Conservation (phyloP, 2,113 vertebrate species). For the Oxygymnocypris stewartii region DNA sequence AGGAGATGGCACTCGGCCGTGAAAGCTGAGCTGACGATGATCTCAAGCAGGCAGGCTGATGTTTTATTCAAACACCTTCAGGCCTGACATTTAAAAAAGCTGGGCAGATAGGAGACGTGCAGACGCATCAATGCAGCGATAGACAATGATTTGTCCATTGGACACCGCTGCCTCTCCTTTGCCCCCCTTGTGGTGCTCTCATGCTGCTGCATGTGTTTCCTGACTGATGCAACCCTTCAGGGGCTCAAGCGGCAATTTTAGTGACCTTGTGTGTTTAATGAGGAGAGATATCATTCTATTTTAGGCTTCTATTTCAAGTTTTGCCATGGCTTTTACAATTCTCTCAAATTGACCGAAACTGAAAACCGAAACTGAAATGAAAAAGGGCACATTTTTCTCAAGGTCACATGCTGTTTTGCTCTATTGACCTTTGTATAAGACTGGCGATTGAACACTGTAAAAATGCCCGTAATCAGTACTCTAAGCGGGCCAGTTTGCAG, state of each 20-base stretch:
- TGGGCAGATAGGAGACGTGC: conserved; percentile 32
- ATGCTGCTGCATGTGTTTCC: neutral
- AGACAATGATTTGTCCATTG: neutral
- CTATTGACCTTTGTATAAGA: conserved; percentile 20
- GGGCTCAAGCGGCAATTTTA: neutral
- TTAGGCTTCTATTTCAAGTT: conserved; percentile 6
- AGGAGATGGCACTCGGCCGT: neutral
- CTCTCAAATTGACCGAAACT: conserved; percentile 21
- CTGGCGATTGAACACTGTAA: neutral
- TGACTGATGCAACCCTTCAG: conserved; percentile 26
- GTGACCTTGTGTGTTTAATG: conserved; percentile 39
- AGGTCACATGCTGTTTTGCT: conserved; percentile 4
- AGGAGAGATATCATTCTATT: conserved; percentile 33
- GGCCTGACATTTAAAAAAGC: conserved; percentile 45
- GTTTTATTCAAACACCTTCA: conserved; percentile 53
- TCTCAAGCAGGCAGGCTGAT: conserved; percentile 26
- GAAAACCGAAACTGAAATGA: too few species aligned
- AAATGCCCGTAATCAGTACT: neutral
- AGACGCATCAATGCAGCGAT: neutral
- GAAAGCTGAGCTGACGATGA: conserved; percentile 34
- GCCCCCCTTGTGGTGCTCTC: neutral
- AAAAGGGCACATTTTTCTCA: conserved; percentile 17
- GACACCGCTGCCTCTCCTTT: conserved; percentile 2
- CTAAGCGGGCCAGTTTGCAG: neutral
- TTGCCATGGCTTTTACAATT: conserved; percentile 19